A percentile compares a stretch with the other conserved stretches of the same genome.
phyloP scores from a whole-genome alignment of 2,888 invertebrate genomes.

The Dryococelus australis region DNA sequence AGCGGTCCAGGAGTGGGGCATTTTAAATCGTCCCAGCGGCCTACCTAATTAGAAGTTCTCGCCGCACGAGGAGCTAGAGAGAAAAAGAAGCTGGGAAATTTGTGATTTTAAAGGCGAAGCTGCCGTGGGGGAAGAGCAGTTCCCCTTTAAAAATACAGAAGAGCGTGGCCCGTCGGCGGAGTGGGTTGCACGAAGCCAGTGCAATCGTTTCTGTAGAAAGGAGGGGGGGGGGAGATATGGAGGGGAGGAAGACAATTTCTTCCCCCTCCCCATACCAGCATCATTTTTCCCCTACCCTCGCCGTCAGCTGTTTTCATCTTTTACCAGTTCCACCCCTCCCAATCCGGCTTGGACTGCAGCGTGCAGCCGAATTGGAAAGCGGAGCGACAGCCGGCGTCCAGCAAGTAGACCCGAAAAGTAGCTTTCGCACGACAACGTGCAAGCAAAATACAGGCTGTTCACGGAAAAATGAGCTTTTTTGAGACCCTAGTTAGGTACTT shows the following conservation, averaged over 20 bases:
- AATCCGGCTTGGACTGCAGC: too few species aligned
- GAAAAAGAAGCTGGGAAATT: constrained; percentile 13
- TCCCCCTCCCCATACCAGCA: not conserved
- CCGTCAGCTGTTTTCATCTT: constrained; percentile 1
- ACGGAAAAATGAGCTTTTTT: too few species aligned
- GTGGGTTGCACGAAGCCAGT: not conserved
- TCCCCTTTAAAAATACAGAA: not conserved
- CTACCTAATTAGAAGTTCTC: constrained; percentile 3
- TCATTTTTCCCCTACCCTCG: not conserved
- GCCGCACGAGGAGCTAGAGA: not conserved
- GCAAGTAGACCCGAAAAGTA: too few species aligned
- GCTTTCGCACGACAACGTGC: too few species aligned
- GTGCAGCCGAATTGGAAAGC: too few species aligned
- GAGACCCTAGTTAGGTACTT: too few species aligned
- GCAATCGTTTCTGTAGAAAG: not conserved
- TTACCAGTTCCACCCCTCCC: not conserved
- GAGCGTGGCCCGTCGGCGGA: not conserved
- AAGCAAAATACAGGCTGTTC: too few species aligned
- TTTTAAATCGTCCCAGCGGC: not conserved
- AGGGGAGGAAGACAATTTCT: not conserved
- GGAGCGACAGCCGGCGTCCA: too few species aligned
- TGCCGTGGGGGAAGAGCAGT: not conserved
- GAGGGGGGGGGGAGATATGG: not conserved
- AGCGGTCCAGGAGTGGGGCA: constrained; percentile 1
- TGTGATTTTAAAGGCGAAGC: constrained; percentile 2